Evolutionary conservation across 1,140 invertebrate species (phyloP).

Genomic region (Platyscapa corneri): DNA sequence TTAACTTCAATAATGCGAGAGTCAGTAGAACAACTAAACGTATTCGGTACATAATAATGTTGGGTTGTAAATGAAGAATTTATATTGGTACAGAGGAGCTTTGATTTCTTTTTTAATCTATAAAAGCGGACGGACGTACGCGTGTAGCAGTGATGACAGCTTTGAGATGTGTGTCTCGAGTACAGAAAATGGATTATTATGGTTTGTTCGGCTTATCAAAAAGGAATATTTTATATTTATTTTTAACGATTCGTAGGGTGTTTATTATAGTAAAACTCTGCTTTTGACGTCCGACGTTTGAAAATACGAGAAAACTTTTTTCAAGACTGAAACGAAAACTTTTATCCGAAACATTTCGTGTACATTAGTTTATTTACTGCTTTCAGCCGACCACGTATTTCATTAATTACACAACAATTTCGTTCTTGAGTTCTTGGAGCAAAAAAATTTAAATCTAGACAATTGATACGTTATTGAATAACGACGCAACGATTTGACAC

Average conservation of each 20-base stretch:
- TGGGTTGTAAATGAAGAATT: background rate
- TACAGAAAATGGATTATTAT: background rate
- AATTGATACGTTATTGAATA: background rate
- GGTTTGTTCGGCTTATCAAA: background rate
- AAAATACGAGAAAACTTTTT: background rate
- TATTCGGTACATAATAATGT: background rate
- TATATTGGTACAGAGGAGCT: background rate
- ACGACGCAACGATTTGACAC: background rate
- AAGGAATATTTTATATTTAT: background rate
- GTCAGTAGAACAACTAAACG: background rate
- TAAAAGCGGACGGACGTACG: background rate
- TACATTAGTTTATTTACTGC: too few species aligned
- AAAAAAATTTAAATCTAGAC: too few species aligned
- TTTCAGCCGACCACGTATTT: too few species aligned
- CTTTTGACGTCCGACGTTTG: background rate
- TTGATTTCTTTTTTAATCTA: slow-evolving; percentile 1
- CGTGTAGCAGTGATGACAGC: background rate
- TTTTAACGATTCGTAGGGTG: background rate
- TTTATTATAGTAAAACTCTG: background rate
- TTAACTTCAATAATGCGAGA: slow-evolving; percentile 5
- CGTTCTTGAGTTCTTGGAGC: too few species aligned
- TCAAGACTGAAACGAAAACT: too few species aligned
- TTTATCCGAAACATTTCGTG: too few species aligned
- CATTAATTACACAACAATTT: too few species aligned
- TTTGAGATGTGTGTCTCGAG: background rate